A percentile compares a stretch with the other conserved stretches of the same genome.
These are phyloP conservation scores for Onthophagus taurus DNA, from an alignment of 1,140 invertebrate species.

Conservation along the genomic window DNA sequence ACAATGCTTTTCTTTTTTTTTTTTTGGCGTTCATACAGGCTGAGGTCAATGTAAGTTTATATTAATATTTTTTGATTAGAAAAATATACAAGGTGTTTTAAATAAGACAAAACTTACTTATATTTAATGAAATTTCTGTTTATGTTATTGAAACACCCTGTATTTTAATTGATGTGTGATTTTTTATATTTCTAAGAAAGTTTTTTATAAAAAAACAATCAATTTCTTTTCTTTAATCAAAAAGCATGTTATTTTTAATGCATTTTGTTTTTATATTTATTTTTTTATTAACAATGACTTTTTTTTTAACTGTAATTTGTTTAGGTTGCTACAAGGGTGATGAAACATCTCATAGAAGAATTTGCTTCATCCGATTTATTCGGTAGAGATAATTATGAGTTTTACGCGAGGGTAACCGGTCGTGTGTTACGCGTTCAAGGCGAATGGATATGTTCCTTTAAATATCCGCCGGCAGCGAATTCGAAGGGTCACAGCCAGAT, in stretches of 20 bases:
- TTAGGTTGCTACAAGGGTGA: constrained; percentile 84
- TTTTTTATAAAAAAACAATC: too few relatives aligned
- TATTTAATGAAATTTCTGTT: too few relatives aligned
- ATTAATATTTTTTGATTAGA: too few relatives aligned
- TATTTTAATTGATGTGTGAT: too few relatives aligned
- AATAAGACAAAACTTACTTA: too few relatives aligned
- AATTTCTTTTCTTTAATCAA: too few relatives aligned
- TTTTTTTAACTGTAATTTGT: not conserved
- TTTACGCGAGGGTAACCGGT: constrained; percentile 92
- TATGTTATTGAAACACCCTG: too few relatives aligned
- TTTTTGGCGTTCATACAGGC: constrained; percentile 39
- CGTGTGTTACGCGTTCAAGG: constrained; percentile 84
- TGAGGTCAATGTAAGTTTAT: constrained; percentile 44
- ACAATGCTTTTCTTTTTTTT: constrained; percentile 38
- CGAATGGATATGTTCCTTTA: constrained; percentile 90
- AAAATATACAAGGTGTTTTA: too few relatives aligned
- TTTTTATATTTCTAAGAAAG: too few relatives aligned
- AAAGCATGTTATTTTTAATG: too few relatives aligned
- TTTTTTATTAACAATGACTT: too few relatives aligned
- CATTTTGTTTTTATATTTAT: too few relatives aligned
- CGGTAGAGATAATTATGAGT: constrained; percentile 93
- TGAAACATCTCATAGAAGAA: constrained; percentile 94
- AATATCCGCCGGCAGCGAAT: constrained; percentile 71
- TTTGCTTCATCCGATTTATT: constrained; percentile 93
- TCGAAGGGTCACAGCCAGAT: constrained; percentile 40